Base-by-base conservation (phyloP, 2,888 invertebrate species). In the Tridacna crocea region DNA sequence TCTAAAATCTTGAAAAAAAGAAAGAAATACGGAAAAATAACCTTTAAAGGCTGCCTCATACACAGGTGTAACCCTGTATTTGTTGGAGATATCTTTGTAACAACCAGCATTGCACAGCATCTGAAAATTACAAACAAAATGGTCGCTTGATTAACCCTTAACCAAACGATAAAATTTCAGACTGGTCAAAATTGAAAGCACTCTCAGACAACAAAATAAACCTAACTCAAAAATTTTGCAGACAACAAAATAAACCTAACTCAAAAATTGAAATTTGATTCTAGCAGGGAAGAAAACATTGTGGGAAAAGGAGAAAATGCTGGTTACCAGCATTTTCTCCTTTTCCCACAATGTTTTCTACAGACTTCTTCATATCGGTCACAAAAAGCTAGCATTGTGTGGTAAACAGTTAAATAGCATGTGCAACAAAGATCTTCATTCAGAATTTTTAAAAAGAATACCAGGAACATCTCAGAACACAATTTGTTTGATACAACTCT, bases 41-140 rank as follows among this genome's bases (percentile, higher is more conserved):
- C 91, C 91, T 87, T 89, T 91, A 26, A 90, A 65, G 15, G 87
- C 77, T 26, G 91, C 90, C 79, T 91, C 91, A 83, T 88, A 90
- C 27, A 91, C 77, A 0, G 90, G 90, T 27, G 90, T 90, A 17
- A 91, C 89, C 17, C 90, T 90, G 83, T 90, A 90, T 68, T 89
- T 90, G 61, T 88, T 89, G 13, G 79, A 27, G 17, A 88, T 66
- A 77, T 90, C 81, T 76, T 84, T 89, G 58, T 87, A 77, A 80
- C 91, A 91, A 6, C 89, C 89, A 27, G 90, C 87, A 48, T 87
- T 80, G 80, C 83, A 87, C 26, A 91, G 78, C 80, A 87, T 79
- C 91, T 91, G 80, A 63, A 88, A 88, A 55, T 46, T 3, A 68
- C 0, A 63, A 63, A 63, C 26, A 63, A 63, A 13, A 11, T 24